phyloP scores from a whole-genome alignment of 1,140 invertebrate species.

The Ectropis grisescens region DNA sequence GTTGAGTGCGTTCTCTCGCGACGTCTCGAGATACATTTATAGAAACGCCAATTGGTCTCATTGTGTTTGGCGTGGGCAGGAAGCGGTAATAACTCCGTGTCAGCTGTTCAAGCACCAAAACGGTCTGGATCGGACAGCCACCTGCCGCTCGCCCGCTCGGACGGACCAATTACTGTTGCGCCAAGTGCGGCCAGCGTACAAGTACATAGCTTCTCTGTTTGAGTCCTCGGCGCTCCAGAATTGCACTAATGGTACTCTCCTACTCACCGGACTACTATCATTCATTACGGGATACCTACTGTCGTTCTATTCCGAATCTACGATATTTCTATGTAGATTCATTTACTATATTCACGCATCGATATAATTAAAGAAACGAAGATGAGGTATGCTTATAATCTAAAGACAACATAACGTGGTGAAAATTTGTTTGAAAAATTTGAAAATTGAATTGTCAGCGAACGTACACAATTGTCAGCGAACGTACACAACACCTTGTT shows the following conservation, averaged over 20 bases:
- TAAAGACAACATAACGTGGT: no score
- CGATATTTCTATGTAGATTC: no score
- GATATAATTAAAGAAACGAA: no score
- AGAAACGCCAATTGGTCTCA: conserved; percentile 9
- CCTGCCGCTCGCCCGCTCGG: conserved; percentile 4
- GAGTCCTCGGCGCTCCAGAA: not conserved
- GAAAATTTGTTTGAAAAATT: no score
- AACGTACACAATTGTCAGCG: no score
- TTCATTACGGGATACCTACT: not conserved
- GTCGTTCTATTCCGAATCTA: not conserved
- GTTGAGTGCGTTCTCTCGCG: no score
- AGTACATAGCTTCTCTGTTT: not conserved
- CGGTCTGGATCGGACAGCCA: conserved; percentile 13
- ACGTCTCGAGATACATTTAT: conserved; percentile 9
- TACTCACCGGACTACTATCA: not conserved
- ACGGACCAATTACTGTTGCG: not conserved
- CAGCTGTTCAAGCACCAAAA: conserved; percentile 20
- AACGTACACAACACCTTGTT: no score
- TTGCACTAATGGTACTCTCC: not conserved
- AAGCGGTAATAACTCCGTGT: conserved; percentile 17
- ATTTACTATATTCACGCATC: no score
- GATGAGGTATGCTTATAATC: no score
- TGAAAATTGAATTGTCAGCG: no score
- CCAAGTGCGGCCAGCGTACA: not conserved
- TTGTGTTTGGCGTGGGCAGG: conserved; percentile 10